phyloP scores from a whole-genome alignment of 2,888 invertebrate genomes.

The Buathra laborator region DNA sequence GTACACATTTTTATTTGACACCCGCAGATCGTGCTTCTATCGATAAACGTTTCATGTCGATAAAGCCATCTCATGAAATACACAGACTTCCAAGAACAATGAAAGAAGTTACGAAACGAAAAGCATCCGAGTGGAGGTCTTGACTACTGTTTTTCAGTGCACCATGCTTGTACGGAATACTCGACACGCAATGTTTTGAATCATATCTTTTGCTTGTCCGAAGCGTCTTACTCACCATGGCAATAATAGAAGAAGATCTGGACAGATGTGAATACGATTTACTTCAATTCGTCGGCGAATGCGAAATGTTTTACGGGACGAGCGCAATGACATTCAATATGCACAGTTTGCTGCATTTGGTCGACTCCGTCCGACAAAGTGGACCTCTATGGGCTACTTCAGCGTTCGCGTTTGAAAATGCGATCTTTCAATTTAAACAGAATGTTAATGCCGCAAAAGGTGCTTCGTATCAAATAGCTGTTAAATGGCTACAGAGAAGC shows the following conservation, averaged over 20 bases:
- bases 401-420: constrained; percentile 49
- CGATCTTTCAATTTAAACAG: constrained; percentile 42
- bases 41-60: constrained; percentile 34
- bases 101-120: constrained; percentile 27
- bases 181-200: constrained; percentile 38
- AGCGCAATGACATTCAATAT: constrained; percentile 48
- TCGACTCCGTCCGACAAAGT: constrained; percentile 20
- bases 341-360: constrained; percentile 48
- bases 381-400: constrained; percentile 46
- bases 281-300: constrained; percentile 50
- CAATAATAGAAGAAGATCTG: constrained; percentile 52
- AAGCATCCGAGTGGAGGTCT: constrained; percentile 63
- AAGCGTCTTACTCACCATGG: constrained; percentile 30
- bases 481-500: neutral
- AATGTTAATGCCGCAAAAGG: constrained; percentile 23
- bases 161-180: constrained; percentile 55
- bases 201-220: constrained; percentile 58
- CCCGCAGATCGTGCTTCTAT: neutral
- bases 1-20: neutral
- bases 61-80: constrained; percentile 56
- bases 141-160: constrained; percentile 62
- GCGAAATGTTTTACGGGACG: constrained; percentile 48
- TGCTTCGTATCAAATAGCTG: constrained; percentile 29
- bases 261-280: constrained; percentile 49
- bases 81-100: constrained; percentile 58